Percentiles rank a stretch among this genome's conserved stretches.
Conservation (phyloP, 1,140 invertebrate species). For the Campoletis sonorensis region DNA sequence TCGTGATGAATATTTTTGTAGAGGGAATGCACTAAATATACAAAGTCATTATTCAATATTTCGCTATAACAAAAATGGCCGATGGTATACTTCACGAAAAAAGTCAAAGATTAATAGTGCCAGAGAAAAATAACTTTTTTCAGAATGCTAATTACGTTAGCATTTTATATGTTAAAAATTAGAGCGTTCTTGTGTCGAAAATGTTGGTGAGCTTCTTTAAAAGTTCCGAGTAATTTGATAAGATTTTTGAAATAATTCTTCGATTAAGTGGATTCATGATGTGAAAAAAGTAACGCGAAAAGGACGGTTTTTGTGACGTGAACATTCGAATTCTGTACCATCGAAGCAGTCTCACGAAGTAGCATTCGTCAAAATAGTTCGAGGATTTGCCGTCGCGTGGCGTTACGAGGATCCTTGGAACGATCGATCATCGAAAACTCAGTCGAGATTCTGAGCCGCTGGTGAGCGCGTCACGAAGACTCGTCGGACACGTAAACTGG, state of each 20-base stretch:
- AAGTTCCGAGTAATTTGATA: neutral
- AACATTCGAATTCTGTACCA: slow-evolving; percentile 65
- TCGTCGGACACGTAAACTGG: too few species aligned
- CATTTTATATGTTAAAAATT: too few species aligned
- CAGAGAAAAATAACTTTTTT: too few species aligned
- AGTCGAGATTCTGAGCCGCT: slow-evolving; percentile 41
- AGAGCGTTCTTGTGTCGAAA: too few species aligned
- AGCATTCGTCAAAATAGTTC: slow-evolving; percentile 68
- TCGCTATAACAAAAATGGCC: too few species aligned
- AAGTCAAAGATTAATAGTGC: too few species aligned
- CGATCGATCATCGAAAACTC: slow-evolving; percentile 45
- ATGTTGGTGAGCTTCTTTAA: too few species aligned
- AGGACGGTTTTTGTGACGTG: neutral
- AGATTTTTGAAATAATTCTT: too few species aligned
- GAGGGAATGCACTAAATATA: neutral
- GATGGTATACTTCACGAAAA: too few species aligned
- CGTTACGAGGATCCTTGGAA: slow-evolving; percentile 62
- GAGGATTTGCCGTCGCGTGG: slow-evolving; percentile 67
- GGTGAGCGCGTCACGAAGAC: slow-evolving; percentile 40
- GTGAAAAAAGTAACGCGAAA: neutral
- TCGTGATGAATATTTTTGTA: neutral
- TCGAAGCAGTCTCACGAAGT: slow-evolving; percentile 61
- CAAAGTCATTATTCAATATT: neutral
- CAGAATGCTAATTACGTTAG: too few species aligned
- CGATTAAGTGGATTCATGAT: neutral